These are phyloP conservation scores for Lottia scabra DNA, from an alignment of 2,888 invertebrate genomes.

Conservation along the genomic window DNA sequence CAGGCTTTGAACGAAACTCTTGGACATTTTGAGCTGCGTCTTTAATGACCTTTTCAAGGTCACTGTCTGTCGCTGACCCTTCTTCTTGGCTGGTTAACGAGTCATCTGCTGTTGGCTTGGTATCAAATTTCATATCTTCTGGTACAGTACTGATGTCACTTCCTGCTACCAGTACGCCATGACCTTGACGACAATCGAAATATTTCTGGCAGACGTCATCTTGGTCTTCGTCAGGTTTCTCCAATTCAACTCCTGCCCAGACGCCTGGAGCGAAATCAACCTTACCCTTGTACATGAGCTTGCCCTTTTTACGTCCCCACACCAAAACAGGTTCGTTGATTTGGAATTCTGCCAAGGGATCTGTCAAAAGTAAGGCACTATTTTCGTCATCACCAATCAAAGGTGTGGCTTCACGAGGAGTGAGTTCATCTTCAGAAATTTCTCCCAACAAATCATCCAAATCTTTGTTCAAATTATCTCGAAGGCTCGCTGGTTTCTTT, in stretches of 20 bases:
- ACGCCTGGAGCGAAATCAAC: slow-evolving; percentile 58
- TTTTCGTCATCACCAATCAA: slow-evolving; percentile 23
- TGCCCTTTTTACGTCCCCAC: slow-evolving; percentile 44
- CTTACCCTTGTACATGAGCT: slow-evolving; percentile 55
- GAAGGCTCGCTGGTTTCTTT: slow-evolving; percentile 39
- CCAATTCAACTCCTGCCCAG: slow-evolving; percentile 62
- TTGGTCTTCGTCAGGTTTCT: slow-evolving; percentile 48
- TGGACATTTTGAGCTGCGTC: slow-evolving; percentile 27
- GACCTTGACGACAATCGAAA: slow-evolving; percentile 48
- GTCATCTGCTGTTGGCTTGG: slow-evolving; percentile 5
- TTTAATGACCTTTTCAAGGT: slow-evolving; percentile 36
- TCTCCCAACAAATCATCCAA: slow-evolving; percentile 20
- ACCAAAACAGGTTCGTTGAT: slow-evolving; percentile 55
- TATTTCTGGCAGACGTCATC: slow-evolving; percentile 52
- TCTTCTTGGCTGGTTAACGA: slow-evolving; percentile 31
- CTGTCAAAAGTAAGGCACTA: slow-evolving; percentile 33
- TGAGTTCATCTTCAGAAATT: slow-evolving; percentile 18
- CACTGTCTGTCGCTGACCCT: slow-evolving; percentile 33
- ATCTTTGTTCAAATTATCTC: slow-evolving; percentile 11
- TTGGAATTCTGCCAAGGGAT: slow-evolving; percentile 48
- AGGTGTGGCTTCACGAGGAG: slow-evolving; percentile 40
- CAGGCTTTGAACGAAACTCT: slow-evolving; percentile 21
- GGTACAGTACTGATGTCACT: slow-evolving; percentile 37
- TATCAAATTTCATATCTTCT: slow-evolving; percentile 6
- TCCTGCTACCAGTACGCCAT: slow-evolving; percentile 56